A percentile compares a stretch with the other conserved stretches of the same genome.
Conservation (phyloP, 2,113 vertebrate species). For the Colius striatus region DNA sequence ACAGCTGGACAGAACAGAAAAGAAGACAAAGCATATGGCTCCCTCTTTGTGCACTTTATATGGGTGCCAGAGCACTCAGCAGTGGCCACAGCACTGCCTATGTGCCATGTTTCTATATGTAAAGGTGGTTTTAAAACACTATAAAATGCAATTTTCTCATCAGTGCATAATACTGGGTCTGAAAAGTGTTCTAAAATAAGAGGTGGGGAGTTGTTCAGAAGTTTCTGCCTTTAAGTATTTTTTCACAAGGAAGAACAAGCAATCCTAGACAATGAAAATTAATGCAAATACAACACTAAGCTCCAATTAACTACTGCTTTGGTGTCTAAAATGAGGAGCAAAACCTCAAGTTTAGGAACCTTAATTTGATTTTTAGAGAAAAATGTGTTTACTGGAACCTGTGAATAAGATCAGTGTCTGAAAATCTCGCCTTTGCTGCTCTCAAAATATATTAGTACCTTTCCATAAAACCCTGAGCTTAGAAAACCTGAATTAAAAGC, state of each 20-base stretch:
- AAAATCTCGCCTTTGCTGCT: neutral
- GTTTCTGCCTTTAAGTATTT: neutral
- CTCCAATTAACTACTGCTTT: neutral
- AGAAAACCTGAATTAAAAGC: neutral
- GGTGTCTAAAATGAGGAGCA: neutral
- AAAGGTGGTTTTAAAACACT: neutral
- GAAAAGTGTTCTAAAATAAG: neutral
- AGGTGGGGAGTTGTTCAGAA: neutral
- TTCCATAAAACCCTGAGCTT: neutral
- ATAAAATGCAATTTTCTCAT: neutral
- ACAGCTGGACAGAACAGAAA: neutral
- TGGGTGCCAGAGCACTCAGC: neutral
- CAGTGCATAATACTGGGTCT: rapidly evolving
- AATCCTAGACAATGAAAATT: neutral
- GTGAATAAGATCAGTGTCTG: neutral
- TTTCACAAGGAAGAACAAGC: neutral
- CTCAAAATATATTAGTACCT: neutral
- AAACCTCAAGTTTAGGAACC: neutral
- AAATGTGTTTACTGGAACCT: neutral
- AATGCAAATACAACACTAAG: neutral
- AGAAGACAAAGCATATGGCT: neutral
- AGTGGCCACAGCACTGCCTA: neutral
- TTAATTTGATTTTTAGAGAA: neutral
- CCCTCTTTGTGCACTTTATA: no score
- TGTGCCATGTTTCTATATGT: rapidly evolving